phyloP scores from a whole-genome alignment of 1,140 invertebrate genomes.

The Halictus rubicundus region DNA sequence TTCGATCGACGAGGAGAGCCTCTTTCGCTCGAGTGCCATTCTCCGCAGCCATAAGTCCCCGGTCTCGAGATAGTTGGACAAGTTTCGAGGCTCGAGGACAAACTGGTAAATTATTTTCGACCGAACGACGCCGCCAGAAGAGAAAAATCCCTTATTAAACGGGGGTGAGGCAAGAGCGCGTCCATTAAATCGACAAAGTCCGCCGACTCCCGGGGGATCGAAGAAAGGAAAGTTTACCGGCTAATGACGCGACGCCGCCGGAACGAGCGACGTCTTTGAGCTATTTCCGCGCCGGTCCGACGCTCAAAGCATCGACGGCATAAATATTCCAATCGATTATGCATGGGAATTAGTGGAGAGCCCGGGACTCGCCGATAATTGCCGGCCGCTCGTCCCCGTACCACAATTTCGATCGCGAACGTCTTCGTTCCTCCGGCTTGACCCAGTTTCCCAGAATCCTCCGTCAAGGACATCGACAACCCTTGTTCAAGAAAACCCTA shows the following conservation, averaged over 20 bases:
- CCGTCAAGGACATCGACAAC: no score
- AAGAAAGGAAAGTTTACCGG: slow-evolving; percentile 53
- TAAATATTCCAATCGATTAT: slow-evolving; percentile 39
- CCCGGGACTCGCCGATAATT: neutral
- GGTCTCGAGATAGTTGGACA: neutral
- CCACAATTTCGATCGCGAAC: no score
- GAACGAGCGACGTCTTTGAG: slow-evolving; percentile 50
- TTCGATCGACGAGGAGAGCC: no score
- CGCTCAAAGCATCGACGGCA: slow-evolving; percentile 20
- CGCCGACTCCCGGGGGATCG: slow-evolving; percentile 31
- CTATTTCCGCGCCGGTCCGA: slow-evolving; percentile 24
- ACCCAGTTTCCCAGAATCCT: no score
- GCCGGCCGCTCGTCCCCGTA: neutral
- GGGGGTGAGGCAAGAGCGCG: neutral
- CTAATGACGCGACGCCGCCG: slow-evolving; percentile 62
- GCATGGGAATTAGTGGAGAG: slow-evolving; percentile 7
- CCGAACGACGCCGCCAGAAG: neutral
- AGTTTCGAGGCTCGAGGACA: slow-evolving; percentile 7
- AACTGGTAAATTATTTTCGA: slow-evolving; percentile 42
- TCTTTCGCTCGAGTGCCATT: no score
- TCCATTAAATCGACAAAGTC: slow-evolving; percentile 63
- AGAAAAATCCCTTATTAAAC: slow-evolving; percentile 52
- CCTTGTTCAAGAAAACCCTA: no score
- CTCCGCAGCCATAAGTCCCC: no score
- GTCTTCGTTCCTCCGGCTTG: no score